Evolutionary conservation across 2,888 invertebrate species (phyloP), one percentile per base, ranked within the genome.

Genomic region (Hydriomena furcata): DNA sequence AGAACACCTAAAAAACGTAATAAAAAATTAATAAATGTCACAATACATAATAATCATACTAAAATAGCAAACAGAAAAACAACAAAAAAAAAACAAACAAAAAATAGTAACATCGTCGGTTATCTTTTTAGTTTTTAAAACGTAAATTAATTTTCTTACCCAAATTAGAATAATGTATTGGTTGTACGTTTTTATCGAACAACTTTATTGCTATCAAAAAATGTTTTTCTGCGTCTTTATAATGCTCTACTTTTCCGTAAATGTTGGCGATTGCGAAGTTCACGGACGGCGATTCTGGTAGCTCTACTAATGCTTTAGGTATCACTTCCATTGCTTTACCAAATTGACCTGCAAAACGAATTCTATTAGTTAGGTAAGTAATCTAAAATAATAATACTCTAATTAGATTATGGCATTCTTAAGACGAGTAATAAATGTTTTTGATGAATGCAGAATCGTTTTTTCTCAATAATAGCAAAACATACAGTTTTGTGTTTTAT

Each of bases 201-300:
- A 94, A 78, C 38, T 91, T 80, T 34, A 98, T 94, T 0, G 98
- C 96, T 60, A 89, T 91, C 44, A 93, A 89, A 74, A 98, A 98
- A 71, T 96, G 93, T 10, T 89, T 76, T 80, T 99, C 98, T 0
- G 98, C 97, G 63, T 95, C 93, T 24, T 92, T 82, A 76, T 95
- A 98, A 35, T 93, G 91, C 32, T 93, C 93, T 49, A 93, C 75
- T 91, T 98, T 98, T 0, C 98, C 99, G 55, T 95, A 92, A 45
- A 96, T 94, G 76, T 98, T 98, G 3, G 95, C 99, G 35, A 97
- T 90, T 61, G 96, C 96, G 75, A 98, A 98, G 78, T 96, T 93
- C 17, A 99, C 90, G 0, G 94, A 93, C 0, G 96, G 92, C 17
- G 96, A 94, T 40, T 94, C 87, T 0, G 97, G 95, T 41, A 98